phyloP scores from a whole-genome alignment of 2,797 vertebrate species.

The Chelmon rostratus region DNA sequence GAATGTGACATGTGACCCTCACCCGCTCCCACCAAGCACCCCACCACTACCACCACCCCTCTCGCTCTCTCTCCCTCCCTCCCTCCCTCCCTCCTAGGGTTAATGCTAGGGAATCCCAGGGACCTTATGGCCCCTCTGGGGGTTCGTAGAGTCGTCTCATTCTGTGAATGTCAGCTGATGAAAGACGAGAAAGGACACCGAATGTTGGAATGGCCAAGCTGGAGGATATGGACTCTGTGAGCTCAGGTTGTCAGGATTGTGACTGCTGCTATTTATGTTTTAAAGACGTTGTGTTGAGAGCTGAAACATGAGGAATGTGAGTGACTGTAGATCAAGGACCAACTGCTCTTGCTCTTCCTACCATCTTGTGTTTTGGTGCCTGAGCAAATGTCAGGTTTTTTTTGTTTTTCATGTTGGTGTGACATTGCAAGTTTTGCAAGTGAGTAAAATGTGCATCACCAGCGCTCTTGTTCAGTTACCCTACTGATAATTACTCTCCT shows the following conservation, averaged over 20 bases:
- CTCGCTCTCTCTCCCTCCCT: no score
- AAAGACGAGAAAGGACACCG: constrained; percentile 33
- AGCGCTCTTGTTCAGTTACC: not conserved
- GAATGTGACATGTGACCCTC: not conserved
- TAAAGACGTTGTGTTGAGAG: constrained; percentile 6
- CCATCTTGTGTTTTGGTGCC: constrained; percentile 30
- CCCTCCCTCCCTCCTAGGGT: not conserved
- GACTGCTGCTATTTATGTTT: constrained; percentile 76
- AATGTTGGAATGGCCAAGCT: not conserved
- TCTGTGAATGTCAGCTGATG: constrained; percentile 93
- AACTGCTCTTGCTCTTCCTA: constrained; percentile 48
- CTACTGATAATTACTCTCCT: not conserved
- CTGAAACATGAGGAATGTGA: not conserved
- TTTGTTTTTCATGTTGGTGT: not conserved
- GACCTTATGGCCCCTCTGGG: constrained; percentile 41
- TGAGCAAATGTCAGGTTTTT: not conserved
- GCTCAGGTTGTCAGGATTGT: constrained; percentile 51
- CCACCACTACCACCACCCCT: no score
- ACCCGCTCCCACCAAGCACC: no score
- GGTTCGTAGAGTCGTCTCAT: constrained; percentile 84
- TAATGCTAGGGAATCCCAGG: constrained; percentile 40
- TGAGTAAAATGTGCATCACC: not conserved
- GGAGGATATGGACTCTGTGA: constrained; percentile 71
- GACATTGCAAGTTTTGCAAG: not conserved
- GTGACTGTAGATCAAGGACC: constrained; percentile 54